phyloP scores from a whole-genome alignment of 2,888 invertebrate species.

The Plagiodera versicolora region DNA sequence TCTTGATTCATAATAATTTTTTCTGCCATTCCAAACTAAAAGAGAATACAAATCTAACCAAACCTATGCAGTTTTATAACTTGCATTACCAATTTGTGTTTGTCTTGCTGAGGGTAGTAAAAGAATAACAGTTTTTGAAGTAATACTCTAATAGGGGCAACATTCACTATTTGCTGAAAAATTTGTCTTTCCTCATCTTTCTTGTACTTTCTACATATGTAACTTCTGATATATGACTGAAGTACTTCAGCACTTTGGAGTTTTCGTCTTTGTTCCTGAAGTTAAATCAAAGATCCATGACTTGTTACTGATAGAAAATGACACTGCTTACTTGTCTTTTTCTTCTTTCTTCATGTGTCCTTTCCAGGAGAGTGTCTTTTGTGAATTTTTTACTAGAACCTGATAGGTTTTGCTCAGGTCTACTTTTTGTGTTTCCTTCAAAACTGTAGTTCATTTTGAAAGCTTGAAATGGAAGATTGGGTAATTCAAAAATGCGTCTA shows the following conservation, averaged over 20 bases:
- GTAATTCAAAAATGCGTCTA: too few species aligned
- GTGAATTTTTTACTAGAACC: slow-evolving; percentile 79
- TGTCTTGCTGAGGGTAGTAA: slow-evolving; percentile 70
- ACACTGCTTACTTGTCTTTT: slow-evolving; percentile 73
- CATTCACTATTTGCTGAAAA: slow-evolving; percentile 64
- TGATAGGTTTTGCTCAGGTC: slow-evolving; percentile 86
- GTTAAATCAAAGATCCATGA: slow-evolving; percentile 15
- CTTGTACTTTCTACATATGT: slow-evolving; percentile 67
- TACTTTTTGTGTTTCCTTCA: slow-evolving; percentile 86
- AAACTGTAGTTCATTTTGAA: slow-evolving; percentile 67
- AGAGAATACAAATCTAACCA: slow-evolving; percentile 11
- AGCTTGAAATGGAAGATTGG: too few species aligned
- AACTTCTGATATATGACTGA: slow-evolving; percentile 80
- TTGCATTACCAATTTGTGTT: slow-evolving; percentile 62
- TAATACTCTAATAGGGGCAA: slow-evolving; percentile 60
- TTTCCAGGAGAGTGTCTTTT: slow-evolving; percentile 72
- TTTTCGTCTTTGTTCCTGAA: slow-evolving; percentile 70
- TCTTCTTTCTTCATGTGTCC: slow-evolving; percentile 82
- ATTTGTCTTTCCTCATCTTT: slow-evolving; percentile 67
- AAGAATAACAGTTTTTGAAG: slow-evolving; percentile 76
- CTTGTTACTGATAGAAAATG: neutral
- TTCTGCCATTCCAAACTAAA: slow-evolving; percentile 53
- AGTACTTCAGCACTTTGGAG: slow-evolving; percentile 77
- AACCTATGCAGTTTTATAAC: too few species aligned
- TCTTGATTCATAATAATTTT: slow-evolving; percentile 51